Evolutionary conservation across 2,113 vertebrate genomes (phyloP).

Genomic region (Datnioides undecimradiatus): DNA sequence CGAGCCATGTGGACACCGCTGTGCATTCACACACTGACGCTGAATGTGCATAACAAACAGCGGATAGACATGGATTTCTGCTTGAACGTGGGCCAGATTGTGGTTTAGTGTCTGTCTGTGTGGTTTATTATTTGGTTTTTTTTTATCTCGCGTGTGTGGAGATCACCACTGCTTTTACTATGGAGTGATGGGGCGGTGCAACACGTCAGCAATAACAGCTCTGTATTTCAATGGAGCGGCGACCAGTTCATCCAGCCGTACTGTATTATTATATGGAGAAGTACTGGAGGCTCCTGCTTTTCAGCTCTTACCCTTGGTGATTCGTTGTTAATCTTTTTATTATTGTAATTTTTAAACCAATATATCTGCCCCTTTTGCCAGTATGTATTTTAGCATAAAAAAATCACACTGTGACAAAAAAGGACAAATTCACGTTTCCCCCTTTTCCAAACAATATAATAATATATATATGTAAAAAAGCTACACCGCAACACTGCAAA

Average conservation of each 20-base stretch:
- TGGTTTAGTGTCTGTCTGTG: background rate
- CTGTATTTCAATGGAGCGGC: constrained; percentile 2
- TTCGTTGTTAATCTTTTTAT: too few species aligned
- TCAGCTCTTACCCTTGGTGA: background rate
- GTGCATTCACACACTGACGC: background rate
- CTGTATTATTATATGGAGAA: background rate
- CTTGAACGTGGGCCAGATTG: background rate
- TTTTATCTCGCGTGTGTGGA: background rate
- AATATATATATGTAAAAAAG: background rate
- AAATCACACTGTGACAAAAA: background rate
- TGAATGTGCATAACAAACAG: background rate
- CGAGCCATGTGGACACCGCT: constrained; percentile 13
- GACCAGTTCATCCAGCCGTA: background rate
- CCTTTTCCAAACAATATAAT: background rate
- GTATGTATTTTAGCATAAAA: background rate
- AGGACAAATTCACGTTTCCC: background rate
- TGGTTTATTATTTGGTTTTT: background rate
- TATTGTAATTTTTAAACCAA: background rate
- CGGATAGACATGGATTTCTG: background rate
- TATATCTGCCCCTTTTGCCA: background rate
- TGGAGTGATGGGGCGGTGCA: constrained; percentile 69
- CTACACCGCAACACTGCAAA: too few species aligned
- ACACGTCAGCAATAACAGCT: constrained; percentile 91
- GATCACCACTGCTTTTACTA: constrained; percentile 16
- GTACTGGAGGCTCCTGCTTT: background rate